Conservation (phyloP, 1,140 invertebrate species). For the Drosophila erecta region DNA sequence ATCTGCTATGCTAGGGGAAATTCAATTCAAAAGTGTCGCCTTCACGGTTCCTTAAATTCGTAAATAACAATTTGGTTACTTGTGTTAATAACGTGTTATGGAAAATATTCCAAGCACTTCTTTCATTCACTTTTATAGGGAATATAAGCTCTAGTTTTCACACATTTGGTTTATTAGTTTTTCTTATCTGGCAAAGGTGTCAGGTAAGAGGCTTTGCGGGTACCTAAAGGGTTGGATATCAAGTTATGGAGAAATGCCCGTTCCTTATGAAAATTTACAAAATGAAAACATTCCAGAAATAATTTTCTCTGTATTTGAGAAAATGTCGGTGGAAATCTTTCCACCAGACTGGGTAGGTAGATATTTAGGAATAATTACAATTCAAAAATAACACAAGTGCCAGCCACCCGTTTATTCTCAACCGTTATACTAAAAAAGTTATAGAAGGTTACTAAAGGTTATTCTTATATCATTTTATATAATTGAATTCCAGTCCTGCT, state of each 20-base stretch:
- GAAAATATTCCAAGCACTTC: background rate
- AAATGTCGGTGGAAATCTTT: no score
- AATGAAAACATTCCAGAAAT: background rate
- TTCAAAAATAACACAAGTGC: no score
- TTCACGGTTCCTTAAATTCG: background rate
- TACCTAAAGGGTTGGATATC: background rate
- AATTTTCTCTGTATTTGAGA: no score
- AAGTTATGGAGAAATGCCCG: background rate
- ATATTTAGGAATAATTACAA: no score
- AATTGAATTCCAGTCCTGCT: no score
- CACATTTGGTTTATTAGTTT: conserved; percentile 10
- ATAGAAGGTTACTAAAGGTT: no score
- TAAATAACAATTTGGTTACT: background rate
- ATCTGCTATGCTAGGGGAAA: background rate
- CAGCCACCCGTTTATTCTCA: no score
- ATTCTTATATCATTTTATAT: no score
- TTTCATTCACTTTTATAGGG: background rate
- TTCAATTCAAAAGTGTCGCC: background rate
- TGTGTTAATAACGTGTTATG: no score
- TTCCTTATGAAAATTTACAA: background rate
- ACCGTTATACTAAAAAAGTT: no score
- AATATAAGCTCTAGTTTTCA: background rate
- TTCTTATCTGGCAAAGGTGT: conserved; percentile 2
- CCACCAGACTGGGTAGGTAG: no score
- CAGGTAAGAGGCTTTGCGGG: background rate